Conservation (phyloP, 2,888 invertebrate species). For the Stramonita haemastoma region DNA sequence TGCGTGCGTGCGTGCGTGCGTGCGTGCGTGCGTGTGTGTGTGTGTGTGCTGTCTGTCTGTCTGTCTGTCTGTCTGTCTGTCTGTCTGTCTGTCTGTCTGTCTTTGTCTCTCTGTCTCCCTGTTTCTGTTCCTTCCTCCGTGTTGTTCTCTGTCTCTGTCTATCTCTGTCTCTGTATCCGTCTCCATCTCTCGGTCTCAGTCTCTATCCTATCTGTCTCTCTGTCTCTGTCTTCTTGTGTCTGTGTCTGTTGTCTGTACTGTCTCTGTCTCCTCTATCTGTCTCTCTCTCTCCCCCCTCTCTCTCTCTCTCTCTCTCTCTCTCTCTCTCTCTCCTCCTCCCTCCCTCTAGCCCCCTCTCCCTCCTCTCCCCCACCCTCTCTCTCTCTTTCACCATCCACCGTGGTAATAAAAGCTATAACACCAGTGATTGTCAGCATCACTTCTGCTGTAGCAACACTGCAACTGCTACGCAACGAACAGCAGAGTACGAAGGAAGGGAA, state of each 20-base stretch:
- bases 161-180: background rate
- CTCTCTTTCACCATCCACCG: background rate
- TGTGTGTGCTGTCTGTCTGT: too few relatives aligned
- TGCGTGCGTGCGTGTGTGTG: too few relatives aligned
- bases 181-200: background rate
- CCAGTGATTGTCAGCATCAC: background rate
- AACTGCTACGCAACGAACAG: background rate
- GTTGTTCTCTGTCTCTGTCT: background rate
- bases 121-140: too few relatives aligned
- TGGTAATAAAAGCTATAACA: background rate
- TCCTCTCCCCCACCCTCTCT: background rate
- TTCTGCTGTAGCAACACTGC: too few relatives aligned
- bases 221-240: background rate
- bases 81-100: too few relatives aligned
- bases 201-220: background rate
- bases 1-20: too few relatives aligned
- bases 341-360: background rate
- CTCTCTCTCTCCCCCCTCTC: constrained; percentile 8
- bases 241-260: too few relatives aligned
- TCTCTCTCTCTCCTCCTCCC: too few relatives aligned
- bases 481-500: background rate
- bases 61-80: too few relatives aligned
- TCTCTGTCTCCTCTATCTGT: background rate
- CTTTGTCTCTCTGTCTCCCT: too few relatives aligned
- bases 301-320: background rate